Evolutionary conservation across 2,113 vertebrate species (phyloP), one percentile per base, ranked within the genome.

Genomic region (Butorides virescens): DNA sequence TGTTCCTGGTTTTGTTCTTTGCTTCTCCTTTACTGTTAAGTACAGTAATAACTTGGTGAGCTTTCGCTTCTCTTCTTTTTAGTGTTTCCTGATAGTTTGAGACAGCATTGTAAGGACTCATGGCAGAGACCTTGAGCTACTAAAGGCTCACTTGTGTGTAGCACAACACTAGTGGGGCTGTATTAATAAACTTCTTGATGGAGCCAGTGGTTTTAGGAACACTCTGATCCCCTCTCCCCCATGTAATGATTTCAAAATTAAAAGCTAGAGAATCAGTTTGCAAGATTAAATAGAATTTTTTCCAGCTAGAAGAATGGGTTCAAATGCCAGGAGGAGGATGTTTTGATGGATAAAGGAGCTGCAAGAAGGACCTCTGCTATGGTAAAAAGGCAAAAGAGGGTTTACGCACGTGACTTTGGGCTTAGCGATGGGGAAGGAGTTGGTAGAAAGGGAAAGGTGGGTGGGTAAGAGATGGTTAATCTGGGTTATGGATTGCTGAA

Each of bases 321-420:
- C 25, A 17, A 46, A 15, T 18, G 25, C 3, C 15, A 55, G 34
- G 22, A 15, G 39, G 20, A 77, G 39, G 49, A 30, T 53, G 29
- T 25, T 62, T 18, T n/a, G 29, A 18, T 4, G 11, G 46, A 4
- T 17, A 10, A 65, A 27, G 70, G 49, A 65, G 39, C 34, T 53
- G 37, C 58, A 23, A 4, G 39, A 55, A 74, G 19, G 23, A 19
- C 6, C 11, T 75, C 22, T 27, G 20, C 46, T 53, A 10, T 13
- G 36, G 23, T 49, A 44, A 44, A 27, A n/a, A 56, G n/a, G 19
- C 19, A 39, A 10, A 39, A 10, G 30, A 16, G 29, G 20, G 19
- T 14, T 4, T 23, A 10, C 4, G n/a, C 0, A 0, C 3, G 0
- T 25, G 25, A 9, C 14, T 29, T 16, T 1, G 13, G 32, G 36